Percentiles rank a stretch among this genome's conserved stretches.
Evolutionary conservation across 2,888 invertebrate genomes (phyloP).

Genomic region (Digitonthophagus gazella): DNA sequence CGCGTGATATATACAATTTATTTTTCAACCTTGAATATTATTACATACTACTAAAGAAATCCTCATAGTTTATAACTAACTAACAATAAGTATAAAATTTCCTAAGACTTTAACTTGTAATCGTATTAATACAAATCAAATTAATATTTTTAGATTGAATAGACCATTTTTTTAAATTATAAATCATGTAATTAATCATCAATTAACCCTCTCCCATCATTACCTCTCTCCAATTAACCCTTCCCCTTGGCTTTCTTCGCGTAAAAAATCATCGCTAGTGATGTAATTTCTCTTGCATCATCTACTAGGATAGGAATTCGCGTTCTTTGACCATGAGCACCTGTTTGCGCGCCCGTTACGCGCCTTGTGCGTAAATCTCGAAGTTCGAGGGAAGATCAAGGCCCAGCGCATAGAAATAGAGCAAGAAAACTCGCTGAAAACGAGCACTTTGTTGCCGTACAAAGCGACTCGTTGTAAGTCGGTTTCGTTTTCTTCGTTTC

Average conservation of each 20-base stretch:
- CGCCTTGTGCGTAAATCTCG: background rate
- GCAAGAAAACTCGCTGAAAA: background rate
- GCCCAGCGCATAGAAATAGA: background rate
- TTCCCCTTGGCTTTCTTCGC: slow-evolving; percentile 1
- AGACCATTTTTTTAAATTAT: no score
- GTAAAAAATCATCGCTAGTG: slow-evolving; percentile 6
- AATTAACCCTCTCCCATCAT: no score
- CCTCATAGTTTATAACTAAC: no score
- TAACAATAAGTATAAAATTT: no score
- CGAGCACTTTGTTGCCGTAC: background rate
- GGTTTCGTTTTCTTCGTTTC: background rate
- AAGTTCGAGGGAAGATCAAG: background rate
- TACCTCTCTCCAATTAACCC: slow-evolving; percentile 4
- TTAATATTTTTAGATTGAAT: no score
- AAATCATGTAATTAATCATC: no score
- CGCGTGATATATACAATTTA: no score
- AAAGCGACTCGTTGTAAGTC: background rate
- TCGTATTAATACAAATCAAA: no score
- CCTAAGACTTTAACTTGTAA: no score
- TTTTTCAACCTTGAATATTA: no score
- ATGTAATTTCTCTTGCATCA: slow-evolving; percentile 13
- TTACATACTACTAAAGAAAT: no score
- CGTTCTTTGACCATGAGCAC: slow-evolving; percentile 14
- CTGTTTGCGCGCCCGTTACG: background rate
- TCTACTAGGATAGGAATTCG: slow-evolving; percentile 11